Percentiles rank a stretch among this genome's conserved stretches.
phyloP scores from a whole-genome alignment of 2,113 vertebrate species.

The Gorsachius goisagi region DNA sequence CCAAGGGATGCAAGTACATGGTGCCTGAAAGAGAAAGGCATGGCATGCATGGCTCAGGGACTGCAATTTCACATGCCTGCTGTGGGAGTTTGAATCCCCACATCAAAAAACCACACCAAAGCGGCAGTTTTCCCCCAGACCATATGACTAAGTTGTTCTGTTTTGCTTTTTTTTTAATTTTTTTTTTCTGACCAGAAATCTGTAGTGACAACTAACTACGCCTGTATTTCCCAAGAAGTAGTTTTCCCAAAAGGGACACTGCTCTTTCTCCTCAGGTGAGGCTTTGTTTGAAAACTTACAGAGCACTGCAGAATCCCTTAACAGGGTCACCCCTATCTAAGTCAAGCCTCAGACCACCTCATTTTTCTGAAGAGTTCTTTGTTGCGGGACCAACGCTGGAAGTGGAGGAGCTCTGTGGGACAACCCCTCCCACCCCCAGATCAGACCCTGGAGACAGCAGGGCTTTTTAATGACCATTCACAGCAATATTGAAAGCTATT shows the following conservation, averaged over 20 bases:
- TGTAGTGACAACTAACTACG: not conserved
- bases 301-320: not conserved
- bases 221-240: not conserved
- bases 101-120: not conserved
- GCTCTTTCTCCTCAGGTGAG: not conserved
- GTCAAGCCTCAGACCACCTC: not conserved
- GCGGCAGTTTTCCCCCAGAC: not conserved
- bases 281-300: not conserved
- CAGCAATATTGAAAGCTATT: not conserved
- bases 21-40: not conserved
- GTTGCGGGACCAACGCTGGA: not conserved
- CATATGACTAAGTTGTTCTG: not conserved
- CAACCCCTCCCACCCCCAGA: not conserved
- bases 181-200: not conserved
- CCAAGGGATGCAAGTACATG: not conserved
- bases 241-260: not conserved
- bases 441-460: not conserved
- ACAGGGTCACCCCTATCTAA: not conserved
- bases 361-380: not conserved
- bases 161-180: not conserved
- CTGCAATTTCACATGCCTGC: not conserved
- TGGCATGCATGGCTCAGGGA: rapidly evolving
- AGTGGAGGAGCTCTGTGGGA: not conserved
- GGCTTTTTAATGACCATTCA: not conserved
- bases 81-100: not conserved